Percentiles rank a stretch among this genome's conserved stretches.
Evolutionary conservation across 2,888 invertebrate species (phyloP).

Genomic region (Drosophila falleni): DNA sequence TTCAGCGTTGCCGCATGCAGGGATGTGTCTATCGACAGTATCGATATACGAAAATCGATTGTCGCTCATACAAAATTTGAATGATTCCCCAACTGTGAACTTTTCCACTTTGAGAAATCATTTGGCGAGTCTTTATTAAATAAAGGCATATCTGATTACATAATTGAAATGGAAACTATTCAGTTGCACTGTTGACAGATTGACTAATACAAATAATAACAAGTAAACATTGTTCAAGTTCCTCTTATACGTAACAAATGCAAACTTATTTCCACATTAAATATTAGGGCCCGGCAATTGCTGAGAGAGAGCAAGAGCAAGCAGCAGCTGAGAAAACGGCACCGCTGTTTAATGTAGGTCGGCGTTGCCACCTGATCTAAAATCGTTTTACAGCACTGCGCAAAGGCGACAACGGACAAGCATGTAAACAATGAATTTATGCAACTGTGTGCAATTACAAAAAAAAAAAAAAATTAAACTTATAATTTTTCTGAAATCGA

Average conservation of each 20-base stretch:
- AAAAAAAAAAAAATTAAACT: not conserved
- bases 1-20: slow-evolving; percentile 49
- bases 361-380: slow-evolving; percentile 58
- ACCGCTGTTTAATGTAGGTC: slow-evolving; percentile 42
- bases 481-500: not conserved
- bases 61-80: slow-evolving; percentile 18
- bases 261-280: slow-evolving; percentile 5
- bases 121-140: not conserved
- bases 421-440: slow-evolving; percentile 75
- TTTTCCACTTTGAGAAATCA: not conserved
- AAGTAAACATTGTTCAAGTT: not conserved
- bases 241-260: slow-evolving; percentile 6
- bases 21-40: slow-evolving; percentile 50
- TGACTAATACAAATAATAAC: slow-evolving; percentile 1
- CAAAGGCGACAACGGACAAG: slow-evolving; percentile 22
- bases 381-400: slow-evolving; percentile 53
- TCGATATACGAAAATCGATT: slow-evolving; percentile 48
- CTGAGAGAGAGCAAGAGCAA: not conserved
- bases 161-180: slow-evolving; percentile 10
- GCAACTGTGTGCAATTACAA: slow-evolving; percentile 47
- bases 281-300: slow-evolving; percentile 28
- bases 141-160: slow-evolving; percentile 13
- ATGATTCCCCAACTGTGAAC: not conserved
- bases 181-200: not conserved
- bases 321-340: slow-evolving; percentile 25